Evolutionary conservation across 2,797 vertebrate genomes (phyloP).

Genomic region (Poecilia velifera): DNA sequence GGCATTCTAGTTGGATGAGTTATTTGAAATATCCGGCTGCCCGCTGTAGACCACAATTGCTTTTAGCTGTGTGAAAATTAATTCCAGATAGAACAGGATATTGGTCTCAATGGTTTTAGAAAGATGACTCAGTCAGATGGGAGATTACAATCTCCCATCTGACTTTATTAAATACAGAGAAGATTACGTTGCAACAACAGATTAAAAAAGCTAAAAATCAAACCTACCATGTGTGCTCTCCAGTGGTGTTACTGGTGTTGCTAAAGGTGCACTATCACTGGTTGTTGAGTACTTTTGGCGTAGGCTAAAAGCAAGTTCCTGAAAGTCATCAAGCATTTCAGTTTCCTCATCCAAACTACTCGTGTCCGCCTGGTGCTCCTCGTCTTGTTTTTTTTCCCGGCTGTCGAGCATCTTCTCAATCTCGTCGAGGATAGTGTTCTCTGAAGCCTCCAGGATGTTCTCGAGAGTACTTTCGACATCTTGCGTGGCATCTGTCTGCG

Average conservation of each 20-base stretch:
- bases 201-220: conserved; percentile 16
- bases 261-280: conserved; percentile 79
- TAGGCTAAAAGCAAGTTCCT: conserved; percentile 91
- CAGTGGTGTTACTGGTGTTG: conserved; percentile 34
- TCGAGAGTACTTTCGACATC: conserved; percentile 85
- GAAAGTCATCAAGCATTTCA: conserved; percentile 87
- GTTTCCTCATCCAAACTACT: conserved; percentile 85
- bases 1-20: neutral
- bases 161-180: neutral
- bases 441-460: conserved; percentile 86
- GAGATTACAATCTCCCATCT: neutral
- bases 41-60: neutral
- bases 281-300: conserved; percentile 84
- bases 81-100: neutral
- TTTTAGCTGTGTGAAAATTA: neutral
- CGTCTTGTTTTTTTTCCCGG: conserved; percentile 53
- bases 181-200: neutral
- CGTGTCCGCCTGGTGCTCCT: conserved; percentile 65
- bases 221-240: conserved; percentile 74
- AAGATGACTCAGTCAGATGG: neutral
- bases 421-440: conserved; percentile 85
- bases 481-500: conserved; percentile 58
- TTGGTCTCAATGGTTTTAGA: neutral
- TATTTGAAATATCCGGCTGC: neutral
- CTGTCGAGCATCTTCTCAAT: conserved; percentile 87